Evolutionary conservation across 2,113 vertebrate species (phyloP).

Genomic region (Oostethus manadensis): DNA sequence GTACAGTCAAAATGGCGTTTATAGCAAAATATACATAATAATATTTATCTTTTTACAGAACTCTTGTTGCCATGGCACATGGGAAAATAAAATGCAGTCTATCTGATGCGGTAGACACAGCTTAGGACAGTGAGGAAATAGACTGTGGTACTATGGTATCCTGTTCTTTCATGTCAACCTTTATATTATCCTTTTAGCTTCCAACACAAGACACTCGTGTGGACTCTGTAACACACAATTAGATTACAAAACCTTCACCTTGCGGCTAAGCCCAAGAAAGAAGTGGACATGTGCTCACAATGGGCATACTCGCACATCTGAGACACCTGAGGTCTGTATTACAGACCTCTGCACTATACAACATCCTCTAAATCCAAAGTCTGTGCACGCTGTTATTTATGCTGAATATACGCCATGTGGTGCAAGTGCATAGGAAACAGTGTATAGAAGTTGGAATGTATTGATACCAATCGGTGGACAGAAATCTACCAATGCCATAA

Average conservation of each 20-base stretch:
- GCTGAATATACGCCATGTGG: too few relatives aligned
- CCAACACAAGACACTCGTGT: not conserved
- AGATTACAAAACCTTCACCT: not conserved
- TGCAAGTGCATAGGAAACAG: too few relatives aligned
- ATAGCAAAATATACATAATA: not conserved
- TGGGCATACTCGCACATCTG: not conserved
- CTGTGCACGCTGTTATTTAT: not conserved
- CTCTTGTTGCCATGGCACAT: not conserved
- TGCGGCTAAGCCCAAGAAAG: not conserved
- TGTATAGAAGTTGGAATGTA: too few relatives aligned
- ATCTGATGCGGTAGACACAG: not conserved
- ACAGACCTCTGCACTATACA: conserved; percentile 9
- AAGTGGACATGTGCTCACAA: not conserved
- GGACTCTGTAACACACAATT: not conserved
- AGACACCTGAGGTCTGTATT: too few relatives aligned
- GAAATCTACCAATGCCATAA: too few relatives aligned
- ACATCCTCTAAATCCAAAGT: not conserved
- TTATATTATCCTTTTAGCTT: not conserved
- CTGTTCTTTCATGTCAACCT: not conserved
- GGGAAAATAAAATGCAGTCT: not conserved
- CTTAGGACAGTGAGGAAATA: not conserved
- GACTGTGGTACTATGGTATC: not conserved
- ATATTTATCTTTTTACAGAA: not conserved
- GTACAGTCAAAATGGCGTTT: not conserved
- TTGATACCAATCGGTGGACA: too few relatives aligned